These are phyloP conservation scores for Drosophila repletoides DNA, from an alignment of 1,140 invertebrate genomes.

Conservation along the genomic window DNA sequence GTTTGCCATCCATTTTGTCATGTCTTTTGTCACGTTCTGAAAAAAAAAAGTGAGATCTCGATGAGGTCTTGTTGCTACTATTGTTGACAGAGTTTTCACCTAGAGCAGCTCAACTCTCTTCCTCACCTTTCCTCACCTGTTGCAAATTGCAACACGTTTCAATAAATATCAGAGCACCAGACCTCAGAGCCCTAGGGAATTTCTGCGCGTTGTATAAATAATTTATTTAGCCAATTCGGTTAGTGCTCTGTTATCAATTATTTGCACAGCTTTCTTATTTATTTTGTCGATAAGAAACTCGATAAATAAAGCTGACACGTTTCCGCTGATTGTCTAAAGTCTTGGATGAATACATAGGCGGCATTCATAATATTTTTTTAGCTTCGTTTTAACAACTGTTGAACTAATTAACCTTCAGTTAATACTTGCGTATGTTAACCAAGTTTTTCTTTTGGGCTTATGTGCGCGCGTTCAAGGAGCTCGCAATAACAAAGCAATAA, in stretches of 20 bases:
- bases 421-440: slow-evolving; percentile 1
- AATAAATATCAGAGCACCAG: slow-evolving; percentile 1
- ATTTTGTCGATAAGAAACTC: slow-evolving; percentile 30
- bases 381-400: slow-evolving; percentile 5
- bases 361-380: background rate
- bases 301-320: slow-evolving; percentile 27
- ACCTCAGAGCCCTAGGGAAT: background rate
- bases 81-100: slow-evolving; percentile 38
- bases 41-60: slow-evolving; percentile 70
- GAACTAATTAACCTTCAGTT: slow-evolving; percentile 27
- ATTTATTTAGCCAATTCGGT: slow-evolving; percentile 25
- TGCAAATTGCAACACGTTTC: slow-evolving; percentile 48
- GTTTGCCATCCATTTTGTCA: slow-evolving; percentile 56
- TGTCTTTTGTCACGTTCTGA: slow-evolving; percentile 72
- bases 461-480: slow-evolving; percentile 4
- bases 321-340: slow-evolving; percentile 7
- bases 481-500: background rate
- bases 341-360: background rate
- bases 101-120: slow-evolving; percentile 7
- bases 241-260: slow-evolving; percentile 9
- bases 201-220: background rate
- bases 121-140: slow-evolving; percentile 37
- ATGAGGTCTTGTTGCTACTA: slow-evolving; percentile 33
- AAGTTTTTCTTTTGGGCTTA: background rate
- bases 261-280: slow-evolving; percentile 31